Conservation (phyloP, 2,113 vertebrate species). For the Colossoma macropomum region DNA sequence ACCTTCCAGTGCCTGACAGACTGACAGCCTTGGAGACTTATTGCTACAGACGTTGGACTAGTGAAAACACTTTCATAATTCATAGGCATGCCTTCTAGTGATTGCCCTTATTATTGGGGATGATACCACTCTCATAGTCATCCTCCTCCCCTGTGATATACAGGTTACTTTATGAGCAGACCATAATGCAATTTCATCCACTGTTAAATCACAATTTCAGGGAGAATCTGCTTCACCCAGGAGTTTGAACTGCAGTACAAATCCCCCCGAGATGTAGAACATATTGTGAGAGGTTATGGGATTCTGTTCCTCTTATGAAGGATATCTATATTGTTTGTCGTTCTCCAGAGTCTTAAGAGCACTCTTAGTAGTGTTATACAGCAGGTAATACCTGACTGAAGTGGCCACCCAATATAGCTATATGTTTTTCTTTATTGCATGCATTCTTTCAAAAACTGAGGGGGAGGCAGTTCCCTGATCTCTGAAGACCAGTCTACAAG, state of each 20-base stretch:
- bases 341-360: slow-evolving; percentile 29
- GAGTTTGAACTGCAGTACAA: slow-evolving; percentile 47
- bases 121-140: not conserved
- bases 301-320: slow-evolving; percentile 42
- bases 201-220: slow-evolving; percentile 73
- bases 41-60: not conserved
- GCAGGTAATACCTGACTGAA: slow-evolving; percentile 48
- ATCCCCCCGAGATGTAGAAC: slow-evolving; percentile 57
- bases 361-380: slow-evolving; percentile 58
- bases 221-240: slow-evolving; percentile 30
- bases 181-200: slow-evolving; percentile 33
- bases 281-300: slow-evolving; percentile 47
- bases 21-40: slow-evolving; percentile 47
- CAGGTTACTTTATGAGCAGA: not conserved
- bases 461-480: slow-evolving; percentile 52
- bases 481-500: slow-evolving; percentile 61
- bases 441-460: slow-evolving; percentile 34
- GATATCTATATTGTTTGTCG: slow-evolving; percentile 59
- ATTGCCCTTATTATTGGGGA: not conserved
- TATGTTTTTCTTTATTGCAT: slow-evolving; percentile 68
- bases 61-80: slow-evolving; percentile 32
- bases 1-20: slow-evolving; percentile 14
- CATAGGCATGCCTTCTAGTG: not conserved
- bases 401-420: slow-evolving; percentile 69
- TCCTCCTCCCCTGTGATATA: not conserved